Conservation (phyloP, 2,797 vertebrate species). For the Macroramphosus scolopax region DNA sequence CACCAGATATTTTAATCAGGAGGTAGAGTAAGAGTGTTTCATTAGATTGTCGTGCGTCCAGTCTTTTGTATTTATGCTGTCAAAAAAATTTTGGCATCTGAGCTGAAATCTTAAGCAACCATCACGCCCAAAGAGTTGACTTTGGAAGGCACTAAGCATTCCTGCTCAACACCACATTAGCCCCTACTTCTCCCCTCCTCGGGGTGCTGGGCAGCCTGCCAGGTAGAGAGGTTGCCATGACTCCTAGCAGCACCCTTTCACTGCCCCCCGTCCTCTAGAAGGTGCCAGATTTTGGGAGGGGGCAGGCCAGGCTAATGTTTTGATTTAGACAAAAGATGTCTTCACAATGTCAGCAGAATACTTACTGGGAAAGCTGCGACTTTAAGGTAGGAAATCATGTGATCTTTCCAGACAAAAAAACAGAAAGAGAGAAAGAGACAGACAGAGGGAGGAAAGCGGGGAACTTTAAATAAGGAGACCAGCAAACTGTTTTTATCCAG, state of each 20-base stretch:
- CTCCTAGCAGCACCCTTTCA: conserved; percentile 81
- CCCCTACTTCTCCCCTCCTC: conserved; percentile 84
- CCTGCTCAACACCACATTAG: conserved; percentile 87
- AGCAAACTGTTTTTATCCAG: conserved; percentile 74
- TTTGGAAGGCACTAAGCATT: conserved; percentile 86
- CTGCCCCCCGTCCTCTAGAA: conserved; percentile 76
- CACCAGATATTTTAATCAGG: conserved; percentile 11
- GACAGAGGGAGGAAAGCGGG: conserved; percentile 71
- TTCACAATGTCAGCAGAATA: conserved; percentile 92
- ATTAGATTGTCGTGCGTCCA: conserved; percentile 22
- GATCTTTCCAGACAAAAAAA: conserved; percentile 82
- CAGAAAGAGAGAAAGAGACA: conserved; percentile 74
- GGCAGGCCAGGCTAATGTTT: conserved; percentile 88
- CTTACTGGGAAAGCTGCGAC: conserved; percentile 85
- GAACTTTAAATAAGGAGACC: conserved; percentile 83
- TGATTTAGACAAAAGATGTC: conserved; percentile 96
- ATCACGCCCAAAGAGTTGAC: conserved; percentile 85
- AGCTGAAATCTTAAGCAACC: conserved; percentile 82
- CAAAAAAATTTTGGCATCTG: conserved; percentile 52
- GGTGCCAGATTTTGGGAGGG: conserved; percentile 86
- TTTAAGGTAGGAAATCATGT: conserved; percentile 86
- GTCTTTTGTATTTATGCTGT: conserved; percentile 51
- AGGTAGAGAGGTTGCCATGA: conserved; percentile 96
- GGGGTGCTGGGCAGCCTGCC: conserved; percentile 91
- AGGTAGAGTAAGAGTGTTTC: conserved; percentile 1